phyloP scores from a whole-genome alignment of 2,888 invertebrate species.

The Drosophila borealis region DNA sequence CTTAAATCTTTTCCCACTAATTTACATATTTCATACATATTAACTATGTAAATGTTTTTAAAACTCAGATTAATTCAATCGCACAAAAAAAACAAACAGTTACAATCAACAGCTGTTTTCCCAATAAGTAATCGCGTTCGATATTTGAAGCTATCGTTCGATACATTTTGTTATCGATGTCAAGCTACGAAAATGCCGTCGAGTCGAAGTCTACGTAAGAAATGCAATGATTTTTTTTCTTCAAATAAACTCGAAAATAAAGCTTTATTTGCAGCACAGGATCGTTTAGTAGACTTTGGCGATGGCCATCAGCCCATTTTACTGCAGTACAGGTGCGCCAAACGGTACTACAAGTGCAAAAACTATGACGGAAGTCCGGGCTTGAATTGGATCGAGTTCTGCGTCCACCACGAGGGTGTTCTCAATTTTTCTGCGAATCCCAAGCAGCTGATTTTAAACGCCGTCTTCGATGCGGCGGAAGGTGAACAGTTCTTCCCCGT shows the following conservation, averaged over 20 bases:
- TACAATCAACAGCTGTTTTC: background rate
- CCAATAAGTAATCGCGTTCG: background rate
- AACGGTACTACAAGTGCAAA: slow-evolving; percentile 67
- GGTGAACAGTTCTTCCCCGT: slow-evolving; percentile 81
- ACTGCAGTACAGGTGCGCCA: slow-evolving; percentile 59
- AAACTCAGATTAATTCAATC: too few species aligned
- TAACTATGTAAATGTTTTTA: background rate
- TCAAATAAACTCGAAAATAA: background rate
- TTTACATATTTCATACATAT: too few species aligned
- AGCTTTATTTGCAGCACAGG: slow-evolving; percentile 16
- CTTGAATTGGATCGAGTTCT: slow-evolving; percentile 78
- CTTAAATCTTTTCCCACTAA: too few species aligned
- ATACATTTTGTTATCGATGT: slow-evolving; percentile 1
- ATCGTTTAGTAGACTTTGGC: slow-evolving; percentile 36
- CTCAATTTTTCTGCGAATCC: slow-evolving; percentile 53
- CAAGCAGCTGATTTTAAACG: slow-evolving; percentile 65
- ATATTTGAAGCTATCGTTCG: background rate
- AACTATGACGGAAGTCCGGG: slow-evolving; percentile 64
- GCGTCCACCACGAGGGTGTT: slow-evolving; percentile 73
- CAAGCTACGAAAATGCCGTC: slow-evolving; percentile 11
- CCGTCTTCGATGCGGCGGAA: slow-evolving; percentile 70
- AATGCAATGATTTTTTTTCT: background rate
- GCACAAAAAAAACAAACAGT: too few species aligned
- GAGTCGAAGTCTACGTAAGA: slow-evolving; percentile 18
- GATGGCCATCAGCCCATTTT: slow-evolving; percentile 60